Conservation (phyloP, 2,113 vertebrate genomes). For the Alouatta palliata region DNA sequence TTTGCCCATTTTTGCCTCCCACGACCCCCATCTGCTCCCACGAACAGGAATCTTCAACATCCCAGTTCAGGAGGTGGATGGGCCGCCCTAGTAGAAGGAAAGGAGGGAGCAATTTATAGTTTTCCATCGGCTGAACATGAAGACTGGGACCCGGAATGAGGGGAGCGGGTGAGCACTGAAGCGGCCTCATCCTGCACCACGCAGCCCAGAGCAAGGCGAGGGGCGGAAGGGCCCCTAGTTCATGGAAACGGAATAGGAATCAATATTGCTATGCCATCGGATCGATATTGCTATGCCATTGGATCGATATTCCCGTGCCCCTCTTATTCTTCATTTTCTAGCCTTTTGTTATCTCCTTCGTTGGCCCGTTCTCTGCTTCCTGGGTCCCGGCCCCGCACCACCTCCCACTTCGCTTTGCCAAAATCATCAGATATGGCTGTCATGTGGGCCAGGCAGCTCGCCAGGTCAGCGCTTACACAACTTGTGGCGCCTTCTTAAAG, state of each 20-base stretch:
- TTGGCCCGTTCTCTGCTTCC: conserved; percentile 45
- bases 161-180: no score
- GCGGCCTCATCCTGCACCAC: not conserved
- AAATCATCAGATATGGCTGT: conserved; percentile 84
- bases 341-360: not conserved
- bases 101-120: no score
- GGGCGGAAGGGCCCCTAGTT: not conserved
- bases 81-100: not conserved
- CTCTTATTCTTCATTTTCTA: not conserved
- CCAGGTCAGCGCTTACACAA: conserved; percentile 87
- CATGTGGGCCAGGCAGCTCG: conserved; percentile 83
- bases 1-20: not conserved
- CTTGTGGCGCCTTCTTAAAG: conserved; percentile 87
- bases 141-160: not conserved
- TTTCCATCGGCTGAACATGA: accelerated
- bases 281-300: not conserved
- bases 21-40: accelerated
- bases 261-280: not conserved
- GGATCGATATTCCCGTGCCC: not conserved
- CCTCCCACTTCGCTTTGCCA: conserved; percentile 79
- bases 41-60: not conserved
- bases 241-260: not conserved
- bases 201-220: no score
- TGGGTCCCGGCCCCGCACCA: conserved; percentile 78
- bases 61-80: no score